These are phyloP conservation scores for Bubo bubo DNA, from an alignment of 2,113 vertebrate species.

Conservation along the genomic window DNA sequence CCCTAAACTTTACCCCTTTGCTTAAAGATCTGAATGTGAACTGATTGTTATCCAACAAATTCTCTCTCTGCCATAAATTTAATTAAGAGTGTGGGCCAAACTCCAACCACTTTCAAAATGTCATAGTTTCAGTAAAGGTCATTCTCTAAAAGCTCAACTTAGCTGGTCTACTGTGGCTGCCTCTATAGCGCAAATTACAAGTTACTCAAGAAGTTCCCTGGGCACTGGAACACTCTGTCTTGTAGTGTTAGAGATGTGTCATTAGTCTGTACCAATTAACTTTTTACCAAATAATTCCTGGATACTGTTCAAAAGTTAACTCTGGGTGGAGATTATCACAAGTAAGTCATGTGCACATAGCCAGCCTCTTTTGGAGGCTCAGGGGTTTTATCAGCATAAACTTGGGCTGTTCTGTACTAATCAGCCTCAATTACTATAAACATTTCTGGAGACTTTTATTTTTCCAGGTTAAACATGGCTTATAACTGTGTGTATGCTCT, in stretches of 20 bases:
- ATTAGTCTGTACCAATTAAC: not conserved
- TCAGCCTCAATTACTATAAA: not conserved
- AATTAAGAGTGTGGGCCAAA: not conserved
- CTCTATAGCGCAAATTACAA: not conserved
- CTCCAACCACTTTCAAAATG: not conserved
- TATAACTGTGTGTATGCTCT: not conserved
- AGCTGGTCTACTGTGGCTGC: not conserved
- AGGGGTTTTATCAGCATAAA: not conserved
- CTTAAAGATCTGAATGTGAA: not conserved
- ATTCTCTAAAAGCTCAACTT: not conserved
- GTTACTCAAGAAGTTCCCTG: not conserved
- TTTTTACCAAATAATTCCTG: not conserved
- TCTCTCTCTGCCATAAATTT: not conserved
- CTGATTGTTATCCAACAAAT: not conserved
- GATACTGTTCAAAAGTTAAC: not conserved
- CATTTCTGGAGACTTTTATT: not conserved
- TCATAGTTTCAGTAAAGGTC: not conserved
- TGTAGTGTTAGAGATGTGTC: fast-evolving
- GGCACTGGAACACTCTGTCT: not conserved
- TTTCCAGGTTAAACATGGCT: not conserved
- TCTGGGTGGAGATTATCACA: not conserved
- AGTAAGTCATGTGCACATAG: not conserved
- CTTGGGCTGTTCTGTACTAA: not conserved
- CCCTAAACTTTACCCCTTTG: not conserved
- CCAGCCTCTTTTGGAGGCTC: not conserved